Percentiles rank a stretch among this genome's conserved stretches.
Conservation (phyloP, 2,797 vertebrate species). For the Microctenopoma steveboyesi region DNA sequence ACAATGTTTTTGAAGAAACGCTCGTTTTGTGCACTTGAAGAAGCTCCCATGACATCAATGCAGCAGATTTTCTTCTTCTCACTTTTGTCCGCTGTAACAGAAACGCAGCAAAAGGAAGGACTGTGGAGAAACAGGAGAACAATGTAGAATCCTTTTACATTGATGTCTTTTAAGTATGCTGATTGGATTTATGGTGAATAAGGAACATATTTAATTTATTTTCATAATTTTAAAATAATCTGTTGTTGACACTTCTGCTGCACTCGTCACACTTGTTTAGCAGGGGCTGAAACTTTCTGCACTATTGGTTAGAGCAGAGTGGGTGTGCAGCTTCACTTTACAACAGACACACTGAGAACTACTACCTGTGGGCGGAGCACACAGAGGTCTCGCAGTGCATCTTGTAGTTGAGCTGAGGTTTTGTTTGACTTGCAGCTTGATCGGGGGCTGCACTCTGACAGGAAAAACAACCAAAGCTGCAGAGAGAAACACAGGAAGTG, state of each 20-base stretch:
- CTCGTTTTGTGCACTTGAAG: background rate
- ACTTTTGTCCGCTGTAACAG: background rate
- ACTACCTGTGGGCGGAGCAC: slow-evolving; percentile 53
- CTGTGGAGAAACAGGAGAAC: background rate
- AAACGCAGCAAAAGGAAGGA: background rate
- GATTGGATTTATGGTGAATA: background rate
- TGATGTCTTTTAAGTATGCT: background rate
- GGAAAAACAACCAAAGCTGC: slow-evolving; percentile 47
- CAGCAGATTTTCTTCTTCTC: background rate
- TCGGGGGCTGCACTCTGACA: slow-evolving; percentile 32
- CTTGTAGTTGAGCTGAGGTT: slow-evolving; percentile 67
- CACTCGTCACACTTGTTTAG: background rate
- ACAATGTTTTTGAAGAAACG: background rate
- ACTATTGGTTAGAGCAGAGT: background rate
- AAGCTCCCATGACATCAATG: background rate
- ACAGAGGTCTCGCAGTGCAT: slow-evolving; percentile 24
- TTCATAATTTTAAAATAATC: too few species aligned
- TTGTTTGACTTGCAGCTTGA: slow-evolving; percentile 31
- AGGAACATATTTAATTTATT: background rate
- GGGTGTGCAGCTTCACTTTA: slow-evolving; percentile 5
- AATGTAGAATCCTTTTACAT: background rate
- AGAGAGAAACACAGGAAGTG: slow-evolving; percentile 31
- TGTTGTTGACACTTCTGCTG: background rate
- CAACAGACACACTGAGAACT: background rate
- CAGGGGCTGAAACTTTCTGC: background rate